phyloP scores from a whole-genome alignment of 1,140 invertebrate genomes.

The Triops longicaudatus region DNA sequence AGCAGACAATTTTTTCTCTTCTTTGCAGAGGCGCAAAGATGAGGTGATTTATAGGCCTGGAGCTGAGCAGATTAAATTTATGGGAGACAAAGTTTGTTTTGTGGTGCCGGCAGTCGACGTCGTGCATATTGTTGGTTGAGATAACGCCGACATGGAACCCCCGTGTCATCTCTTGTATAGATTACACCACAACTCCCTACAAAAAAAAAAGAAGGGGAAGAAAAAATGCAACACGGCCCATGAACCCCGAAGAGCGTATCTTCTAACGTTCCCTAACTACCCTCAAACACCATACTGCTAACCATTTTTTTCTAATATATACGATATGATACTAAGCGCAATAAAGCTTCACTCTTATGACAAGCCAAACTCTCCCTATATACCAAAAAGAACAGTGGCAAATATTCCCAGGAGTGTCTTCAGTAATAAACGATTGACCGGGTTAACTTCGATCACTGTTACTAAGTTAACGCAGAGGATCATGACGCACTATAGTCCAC shows the following conservation, averaged over 20 bases:
- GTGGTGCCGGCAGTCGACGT: slow-evolving; percentile 4
- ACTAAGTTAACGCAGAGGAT: neutral
- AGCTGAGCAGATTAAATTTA: slow-evolving; percentile 12
- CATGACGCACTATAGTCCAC: neutral
- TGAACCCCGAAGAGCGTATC: neutral
- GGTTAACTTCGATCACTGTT: neutral
- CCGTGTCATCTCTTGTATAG: slow-evolving; percentile 6
- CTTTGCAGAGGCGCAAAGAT: neutral
- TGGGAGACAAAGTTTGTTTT: slow-evolving; percentile 3
- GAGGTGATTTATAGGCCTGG: slow-evolving; percentile 14
- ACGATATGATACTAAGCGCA: neutral
- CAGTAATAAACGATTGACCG: neutral
- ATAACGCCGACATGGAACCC: slow-evolving; percentile 10
- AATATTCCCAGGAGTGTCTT: slow-evolving; percentile 4
- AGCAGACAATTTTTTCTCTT: neutral
- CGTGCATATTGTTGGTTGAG: slow-evolving; percentile 6
- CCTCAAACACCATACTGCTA: neutral
- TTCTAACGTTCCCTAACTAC: neutral
- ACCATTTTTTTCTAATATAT: neutral
- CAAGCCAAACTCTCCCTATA: neutral
- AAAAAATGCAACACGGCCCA: neutral
- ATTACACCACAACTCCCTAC: neutral
- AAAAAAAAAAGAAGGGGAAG: neutral
- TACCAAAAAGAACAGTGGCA: neutral
- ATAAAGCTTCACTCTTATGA: slow-evolving; percentile 12